A percentile compares a stretch with the other conserved stretches of the same genome.
These are phyloP conservation scores for Drosophila heteroneura DNA, from an alignment of 2,888 invertebrate species.

Conservation along the genomic window DNA sequence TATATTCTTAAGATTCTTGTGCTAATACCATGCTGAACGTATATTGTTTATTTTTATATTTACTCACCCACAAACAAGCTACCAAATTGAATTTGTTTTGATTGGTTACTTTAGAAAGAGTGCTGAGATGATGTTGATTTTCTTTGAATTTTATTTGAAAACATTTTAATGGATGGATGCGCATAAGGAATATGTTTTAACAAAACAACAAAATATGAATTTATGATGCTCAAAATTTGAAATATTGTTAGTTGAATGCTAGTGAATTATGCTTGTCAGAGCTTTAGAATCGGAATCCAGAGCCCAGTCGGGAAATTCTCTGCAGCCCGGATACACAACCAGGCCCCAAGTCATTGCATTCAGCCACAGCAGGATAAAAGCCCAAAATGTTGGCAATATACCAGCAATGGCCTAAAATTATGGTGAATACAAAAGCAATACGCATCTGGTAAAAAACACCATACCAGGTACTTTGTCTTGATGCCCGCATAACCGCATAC, in stretches of 20 bases:
- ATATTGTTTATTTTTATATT: background rate
- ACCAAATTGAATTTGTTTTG: slow-evolving; percentile 2
- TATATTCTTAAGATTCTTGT: slow-evolving; percentile 21
- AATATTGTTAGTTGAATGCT: background rate
- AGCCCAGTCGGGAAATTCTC: slow-evolving; percentile 47
- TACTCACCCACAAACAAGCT: background rate
- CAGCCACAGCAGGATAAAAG: slow-evolving; percentile 10
- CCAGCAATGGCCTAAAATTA: slow-evolving; percentile 49
- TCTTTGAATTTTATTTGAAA: background rate
- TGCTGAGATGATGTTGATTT: background rate
- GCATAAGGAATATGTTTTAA: background rate
- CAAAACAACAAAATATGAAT: background rate
- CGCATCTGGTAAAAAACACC: background rate
- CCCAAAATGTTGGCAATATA: slow-evolving; percentile 56
- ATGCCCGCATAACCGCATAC: slow-evolving; percentile 92
- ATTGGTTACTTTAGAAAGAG: background rate
- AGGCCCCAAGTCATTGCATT: slow-evolving; percentile 48
- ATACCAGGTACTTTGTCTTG: slow-evolving; percentile 90
- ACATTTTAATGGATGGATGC: background rate
- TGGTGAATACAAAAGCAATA: background rate
- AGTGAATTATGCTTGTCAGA: background rate
- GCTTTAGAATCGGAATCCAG: background rate
- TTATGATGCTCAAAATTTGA: background rate
- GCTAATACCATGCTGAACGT: background rate
- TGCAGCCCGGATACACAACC: slow-evolving; percentile 48